Base-by-base conservation (phyloP, 2,888 invertebrate genomes). In the Drosophila setosimentum region DNA sequence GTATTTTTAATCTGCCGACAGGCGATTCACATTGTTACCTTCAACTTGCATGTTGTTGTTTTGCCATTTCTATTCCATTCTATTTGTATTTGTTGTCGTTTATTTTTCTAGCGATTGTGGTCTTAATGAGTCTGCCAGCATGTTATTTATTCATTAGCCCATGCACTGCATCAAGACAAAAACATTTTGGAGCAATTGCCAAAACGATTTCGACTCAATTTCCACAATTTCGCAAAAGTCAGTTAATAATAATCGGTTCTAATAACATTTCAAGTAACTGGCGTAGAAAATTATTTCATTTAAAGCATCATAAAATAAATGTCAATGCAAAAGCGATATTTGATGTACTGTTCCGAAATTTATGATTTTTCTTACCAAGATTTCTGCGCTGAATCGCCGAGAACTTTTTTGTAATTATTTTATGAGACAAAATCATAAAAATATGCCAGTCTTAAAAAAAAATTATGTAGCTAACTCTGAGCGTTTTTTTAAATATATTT, bases 1-100 rank as follows among this genome's bases (percentile, higher is more conserved):
- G 90, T 90, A 90, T 86, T 90, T 87, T 90, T 87, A 90, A 87
- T 90, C 90, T 86, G 83, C 60, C 76, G 76, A 87, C 82, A 81
- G 84, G 69, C 73, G 71, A 62, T 73, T 71, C 62, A 66, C 68
- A 63, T 37, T 67, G 66, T 53, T 64, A 18, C 72, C 27, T 66
- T 73, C 73, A 64, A 53, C 65, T 51, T 51, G 10, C 10, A 16
- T 48, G 35, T 66, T 54, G 58, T 61, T 49, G 33, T 51, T 49
- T 11, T 48, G 1, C 37, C 30, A 21, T 24, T 33, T 21, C 51
- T 49, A 32, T 58, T 55, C 21, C 29, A 21, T 40, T 53, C 53
- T 58, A 16, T 45, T 49, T 60, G 27, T 57, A 30, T 37, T 45
- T 10, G 27, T 29, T 71, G 55, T 68, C 29, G 40, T 32, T 59